Evolutionary conservation across 2,113 vertebrate genomes (phyloP), one percentile per base, ranked within the genome.

Genomic region (Sinocyclocheilus anophthalmus): DNA sequence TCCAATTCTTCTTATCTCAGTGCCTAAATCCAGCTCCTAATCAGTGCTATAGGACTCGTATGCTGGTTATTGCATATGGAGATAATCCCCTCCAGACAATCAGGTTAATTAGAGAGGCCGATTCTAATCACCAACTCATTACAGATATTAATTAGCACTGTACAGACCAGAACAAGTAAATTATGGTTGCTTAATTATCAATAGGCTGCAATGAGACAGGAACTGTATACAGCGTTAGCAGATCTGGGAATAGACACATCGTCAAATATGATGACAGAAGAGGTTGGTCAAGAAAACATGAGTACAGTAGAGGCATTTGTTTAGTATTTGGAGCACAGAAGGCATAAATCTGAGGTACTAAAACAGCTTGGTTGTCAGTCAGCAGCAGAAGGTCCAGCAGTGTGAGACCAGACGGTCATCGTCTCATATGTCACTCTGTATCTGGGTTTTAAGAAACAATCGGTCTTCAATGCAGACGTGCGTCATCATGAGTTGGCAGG

Each of bases 111-210:
- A 91, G 67, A 76, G 76, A 83, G 84, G 87, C 83, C 81, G 87
- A 88, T 84, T 90, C 67, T 90, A 89, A 93, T 93, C 89, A 85
- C 81, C 84, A 81, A 69, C 91, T 91, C 90, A 91, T 93, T 93
- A 92, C 86, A 88, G 85, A 90, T 91, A 93, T 91, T 76, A 92
- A 89, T 79, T 73, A 59, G 80, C 72, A 86, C 75, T 83, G 87
- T 80, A 88, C 85, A 87, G 72, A 81, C 55, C 61, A 76, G 39
- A 72, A 53, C 63, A 73, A 57, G 10, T 77, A 82, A 89, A 82
- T 42, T 79, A 89, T 78, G 78, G 78, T 11, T 22, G 77, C 45
- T 78, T 37, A 70, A 20, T 63, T 80, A 77, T 72, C 57, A 63
- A 87, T 33, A 50, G 61, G 26, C 37, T 81, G 50, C 42, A 57